Percentiles rank a stretch among this genome's conserved stretches.
These are phyloP conservation scores for Parnassius apollo DNA, from an alignment of 2,888 invertebrate species.

Conservation along the genomic window DNA sequence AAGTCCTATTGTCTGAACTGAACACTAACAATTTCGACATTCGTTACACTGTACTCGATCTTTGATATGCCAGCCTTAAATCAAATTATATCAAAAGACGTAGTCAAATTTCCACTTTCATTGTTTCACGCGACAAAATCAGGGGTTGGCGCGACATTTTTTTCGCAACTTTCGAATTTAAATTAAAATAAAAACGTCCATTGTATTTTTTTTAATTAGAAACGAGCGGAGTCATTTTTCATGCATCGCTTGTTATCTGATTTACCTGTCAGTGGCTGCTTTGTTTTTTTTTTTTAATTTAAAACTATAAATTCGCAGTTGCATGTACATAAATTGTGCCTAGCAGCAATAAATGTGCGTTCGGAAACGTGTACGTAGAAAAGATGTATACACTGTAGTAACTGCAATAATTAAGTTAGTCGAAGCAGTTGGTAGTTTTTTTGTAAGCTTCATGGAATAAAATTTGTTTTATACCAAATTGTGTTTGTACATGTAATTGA, in stretches of 20 bases:
- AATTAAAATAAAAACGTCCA: conserved; percentile 56
- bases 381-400: conserved; percentile 31
- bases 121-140: conserved; percentile 68
- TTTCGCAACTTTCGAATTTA: conserved; percentile 68
- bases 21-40: conserved; percentile 40
- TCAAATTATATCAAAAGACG: conserved; percentile 66
- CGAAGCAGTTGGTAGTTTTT: conserved; percentile 11
- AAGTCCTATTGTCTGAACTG: conserved; percentile 47
- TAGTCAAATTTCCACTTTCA: conserved; percentile 66
- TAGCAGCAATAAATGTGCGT: conserved; percentile 39
- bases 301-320: conserved; percentile 37
- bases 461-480: conserved; percentile 5
- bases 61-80: conserved; percentile 66
- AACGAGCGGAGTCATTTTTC: conserved; percentile 73
- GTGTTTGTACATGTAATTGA: conserved; percentile 4
- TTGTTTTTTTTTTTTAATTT: conserved; percentile 45
- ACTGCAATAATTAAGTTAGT: conserved; percentile 46
- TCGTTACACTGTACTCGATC: conserved; percentile 55
- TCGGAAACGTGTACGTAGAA: conserved; percentile 28
- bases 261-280: conserved; percentile 67
- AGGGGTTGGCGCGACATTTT: conserved; percentile 46
- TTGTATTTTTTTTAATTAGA: conserved; percentile 77
- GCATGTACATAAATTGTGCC: conserved; percentile 41
- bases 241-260: conserved; percentile 78
- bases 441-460: background rate